Evolutionary conservation across 2,888 invertebrate species (phyloP).

Genomic region (Tridacna gigas): DNA sequence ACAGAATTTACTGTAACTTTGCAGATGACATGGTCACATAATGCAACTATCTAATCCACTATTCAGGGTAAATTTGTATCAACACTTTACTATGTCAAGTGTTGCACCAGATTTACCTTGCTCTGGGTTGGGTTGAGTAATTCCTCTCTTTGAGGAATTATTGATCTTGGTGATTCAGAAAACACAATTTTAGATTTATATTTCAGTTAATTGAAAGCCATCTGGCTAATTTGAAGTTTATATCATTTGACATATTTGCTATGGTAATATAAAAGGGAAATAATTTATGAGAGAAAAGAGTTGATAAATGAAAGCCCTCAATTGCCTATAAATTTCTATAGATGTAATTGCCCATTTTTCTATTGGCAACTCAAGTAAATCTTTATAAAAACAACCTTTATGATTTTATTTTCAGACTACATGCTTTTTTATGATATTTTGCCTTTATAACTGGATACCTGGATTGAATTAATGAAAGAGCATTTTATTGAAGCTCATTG

Average conservation of each 20-base stretch:
- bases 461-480: not conserved
- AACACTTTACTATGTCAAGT: not conserved
- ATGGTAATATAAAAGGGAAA: not conserved
- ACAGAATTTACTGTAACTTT: too few relatives aligned
- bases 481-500: not conserved
- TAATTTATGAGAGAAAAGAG: constrained; percentile 1
- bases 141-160: too few relatives aligned
- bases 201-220: not conserved
- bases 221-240: not conserved
- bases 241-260: too few relatives aligned
- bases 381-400: constrained; percentile 9
- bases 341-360: constrained; percentile 14
- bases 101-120: too few relatives aligned
- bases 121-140: too few relatives aligned
- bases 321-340: constrained; percentile 1
- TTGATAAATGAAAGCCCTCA: not conserved
- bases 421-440: constrained; percentile 7
- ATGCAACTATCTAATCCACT: not conserved
- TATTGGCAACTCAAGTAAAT: constrained; percentile 1
- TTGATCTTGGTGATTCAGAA: not conserved
- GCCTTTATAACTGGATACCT: constrained; percentile 5
- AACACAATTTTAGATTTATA: not conserved
- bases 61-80: not conserved
- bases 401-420: constrained; percentile 6
- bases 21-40: not conserved